Evolutionary conservation across 53 echinoderm and acorn worm species (phyloP).

Genomic region (Paracentrotus lividus): DNA sequence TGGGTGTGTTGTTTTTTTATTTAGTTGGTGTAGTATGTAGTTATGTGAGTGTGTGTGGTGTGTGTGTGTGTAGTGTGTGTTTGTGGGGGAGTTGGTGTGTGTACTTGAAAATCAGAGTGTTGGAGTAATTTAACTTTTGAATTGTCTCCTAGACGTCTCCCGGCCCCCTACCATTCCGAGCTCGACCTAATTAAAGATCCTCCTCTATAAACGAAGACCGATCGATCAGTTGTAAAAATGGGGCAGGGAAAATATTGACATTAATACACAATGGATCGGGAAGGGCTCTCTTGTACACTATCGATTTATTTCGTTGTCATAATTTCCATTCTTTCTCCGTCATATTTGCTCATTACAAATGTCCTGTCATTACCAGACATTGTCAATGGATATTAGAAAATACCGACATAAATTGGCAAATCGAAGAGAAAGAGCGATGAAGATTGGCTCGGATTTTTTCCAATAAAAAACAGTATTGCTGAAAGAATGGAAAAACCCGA

Average conservation of each 20-base stretch:
- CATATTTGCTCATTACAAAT: background rate
- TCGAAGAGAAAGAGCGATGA: background rate
- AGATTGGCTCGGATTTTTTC: background rate
- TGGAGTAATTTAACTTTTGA: background rate
- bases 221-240: conserved; percentile 44
- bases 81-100: background rate
- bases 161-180: background rate
- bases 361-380: conserved; percentile 1
- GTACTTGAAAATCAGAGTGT: background rate
- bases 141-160: background rate
- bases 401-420: background rate
- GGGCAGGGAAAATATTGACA: conserved; percentile 58
- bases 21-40: no score
- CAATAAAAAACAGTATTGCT: no score
- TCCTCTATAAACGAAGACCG: background rate
- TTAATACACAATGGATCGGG: conserved; percentile 1
- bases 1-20: no score
- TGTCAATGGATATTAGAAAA: background rate
- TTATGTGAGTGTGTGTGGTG: no score
- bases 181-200: conserved; percentile 54
- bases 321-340: background rate
- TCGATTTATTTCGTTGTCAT: conserved; percentile 9
- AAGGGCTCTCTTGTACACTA: conserved; percentile 15
- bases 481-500: no score
- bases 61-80: background rate